These are phyloP conservation scores for Macaca fascicularis DNA, from an alignment of 2,113 vertebrate species.

Conservation along the genomic window T2T-MFA8v1.1 NC_088388.1:100009001-100009500, in stretches of 20 bases:
- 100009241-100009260: background rate
- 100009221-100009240: background rate
- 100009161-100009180: background rate
- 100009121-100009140: background rate
- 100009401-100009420: background rate
- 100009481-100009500: background rate
- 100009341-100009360: background rate
- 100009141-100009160: background rate
- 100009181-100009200: background rate
- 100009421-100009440: constrained; percentile 26
- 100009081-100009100: too few species aligned
- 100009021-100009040: background rate
- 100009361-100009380: background rate
- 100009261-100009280: background rate
- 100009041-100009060: background rate
- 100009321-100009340: background rate
- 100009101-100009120: background rate
- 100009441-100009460: background rate
- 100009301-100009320: background rate
- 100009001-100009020: background rate
- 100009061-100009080: background rate
- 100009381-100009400: background rate
- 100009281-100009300: background rate
- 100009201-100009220: background rate
- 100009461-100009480: background rate